phyloP scores from a whole-genome alignment of 2,797 vertebrate genomes.

The Danio tinwini region DNA sequence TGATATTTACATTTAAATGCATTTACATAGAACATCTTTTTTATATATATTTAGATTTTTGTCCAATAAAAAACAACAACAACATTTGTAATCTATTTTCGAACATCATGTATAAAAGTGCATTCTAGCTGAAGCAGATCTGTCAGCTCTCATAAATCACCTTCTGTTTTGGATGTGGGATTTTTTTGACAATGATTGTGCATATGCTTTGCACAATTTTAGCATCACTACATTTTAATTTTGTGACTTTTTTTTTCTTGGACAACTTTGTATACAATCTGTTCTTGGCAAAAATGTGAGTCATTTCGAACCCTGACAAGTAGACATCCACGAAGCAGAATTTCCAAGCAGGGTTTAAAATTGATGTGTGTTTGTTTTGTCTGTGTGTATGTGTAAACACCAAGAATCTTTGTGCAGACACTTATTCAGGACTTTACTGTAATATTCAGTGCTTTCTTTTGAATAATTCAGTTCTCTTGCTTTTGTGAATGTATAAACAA shows the following conservation, averaged over 20 bases:
- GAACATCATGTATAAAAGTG: conserved; percentile 81
- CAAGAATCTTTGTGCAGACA: conserved; percentile 55
- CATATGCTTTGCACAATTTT: conserved; percentile 23
- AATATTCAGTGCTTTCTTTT: conserved; percentile 76
- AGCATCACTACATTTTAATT: conserved; percentile 47
- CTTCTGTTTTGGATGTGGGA: conserved; percentile 7
- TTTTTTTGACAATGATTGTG: conserved; percentile 17
- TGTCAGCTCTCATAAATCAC: conserved; percentile 21
- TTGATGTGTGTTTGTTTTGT: conserved; percentile 39
- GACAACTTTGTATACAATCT: conserved; percentile 72
- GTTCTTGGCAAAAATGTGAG: conserved; percentile 56
- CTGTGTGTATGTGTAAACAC: conserved; percentile 42
- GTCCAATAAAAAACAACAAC: conserved; percentile 56
- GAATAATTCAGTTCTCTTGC: conserved; percentile 76
- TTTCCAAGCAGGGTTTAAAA: conserved; percentile 42
- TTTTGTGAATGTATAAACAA: conserved; percentile 69
- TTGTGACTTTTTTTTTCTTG: conserved; percentile 56
- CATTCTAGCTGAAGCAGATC: conserved; percentile 67
- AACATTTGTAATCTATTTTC: conserved; percentile 71
- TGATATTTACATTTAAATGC: conserved; percentile 83
- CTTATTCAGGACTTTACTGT: conserved; percentile 75
- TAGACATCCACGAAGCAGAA: conserved; percentile 40
- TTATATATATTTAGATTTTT: conserved; percentile 53
- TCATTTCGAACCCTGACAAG: conserved; percentile 21
- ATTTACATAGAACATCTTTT: conserved; percentile 60